Conservation (phyloP, 92 coral and sea anemone genomes). For the Zoanthus sansibaricus region DNA sequence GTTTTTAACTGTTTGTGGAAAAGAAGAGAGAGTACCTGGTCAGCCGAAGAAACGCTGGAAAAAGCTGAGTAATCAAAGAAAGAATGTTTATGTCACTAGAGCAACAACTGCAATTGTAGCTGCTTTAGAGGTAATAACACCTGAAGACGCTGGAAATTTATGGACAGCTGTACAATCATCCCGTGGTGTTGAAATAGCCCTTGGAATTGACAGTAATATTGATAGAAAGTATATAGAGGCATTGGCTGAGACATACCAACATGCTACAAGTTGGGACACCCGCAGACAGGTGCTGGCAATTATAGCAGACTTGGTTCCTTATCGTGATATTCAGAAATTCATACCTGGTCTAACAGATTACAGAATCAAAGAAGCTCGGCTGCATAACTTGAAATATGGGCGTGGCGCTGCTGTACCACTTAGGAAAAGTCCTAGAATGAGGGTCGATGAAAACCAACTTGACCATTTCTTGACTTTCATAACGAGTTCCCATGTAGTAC, state of each 20-base stretch:
- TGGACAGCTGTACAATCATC: constrained; percentile 61
- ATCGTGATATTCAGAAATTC: constrained; percentile 59
- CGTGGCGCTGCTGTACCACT: constrained; percentile 63
- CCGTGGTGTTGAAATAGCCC: constrained; percentile 52
- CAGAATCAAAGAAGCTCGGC: constrained; percentile 52
- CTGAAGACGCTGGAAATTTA: constrained; percentile 60
- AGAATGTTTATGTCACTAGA: constrained; percentile 38
- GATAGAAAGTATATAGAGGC: constrained; percentile 65
- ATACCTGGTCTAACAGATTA: constrained; percentile 66
- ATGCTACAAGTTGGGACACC: constrained; percentile 67
- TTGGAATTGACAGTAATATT: constrained; percentile 24
- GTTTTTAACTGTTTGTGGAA: constrained; percentile 56
- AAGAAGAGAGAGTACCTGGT: constrained; percentile 31
- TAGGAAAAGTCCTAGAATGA: constrained; percentile 61
- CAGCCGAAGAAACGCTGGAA: constrained; percentile 59
- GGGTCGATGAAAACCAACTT: constrained; percentile 48
- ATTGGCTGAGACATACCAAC: constrained; percentile 66
- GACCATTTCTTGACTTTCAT: constrained; percentile 60
- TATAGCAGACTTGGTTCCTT: constrained; percentile 70
- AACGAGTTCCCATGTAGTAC: constrained; percentile 53
- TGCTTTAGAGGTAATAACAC: constrained; percentile 56
- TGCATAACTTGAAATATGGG: constrained; percentile 61
- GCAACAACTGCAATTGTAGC: constrained; percentile 60
- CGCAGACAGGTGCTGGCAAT: constrained; percentile 69
- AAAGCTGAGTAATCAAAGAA: constrained; percentile 37